A percentile compares a stretch with the other conserved stretches of the same genome.
These are phyloP conservation scores for Uromys caudimaculatus DNA, from an alignment of 2,797 vertebrate species.

Conservation along the genomic window DNA sequence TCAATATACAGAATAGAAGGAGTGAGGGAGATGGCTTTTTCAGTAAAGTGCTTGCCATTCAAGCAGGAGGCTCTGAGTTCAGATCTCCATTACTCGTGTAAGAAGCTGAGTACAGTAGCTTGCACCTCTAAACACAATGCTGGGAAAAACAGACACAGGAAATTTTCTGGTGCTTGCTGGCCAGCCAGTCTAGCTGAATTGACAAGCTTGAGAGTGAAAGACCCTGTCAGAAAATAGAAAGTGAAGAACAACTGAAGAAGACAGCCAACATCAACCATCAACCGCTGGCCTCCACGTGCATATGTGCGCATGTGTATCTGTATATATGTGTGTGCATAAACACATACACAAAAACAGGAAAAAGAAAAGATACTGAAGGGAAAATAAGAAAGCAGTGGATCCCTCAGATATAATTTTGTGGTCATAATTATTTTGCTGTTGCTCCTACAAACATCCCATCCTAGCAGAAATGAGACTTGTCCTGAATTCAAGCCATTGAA, in stretches of 20 bases:
- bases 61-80: not conserved
- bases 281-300: not conserved
- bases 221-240: not conserved
- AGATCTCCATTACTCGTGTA: not conserved
- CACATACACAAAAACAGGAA: not conserved
- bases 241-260: not conserved
- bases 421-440: slow-evolving; percentile 11
- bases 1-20: not conserved
- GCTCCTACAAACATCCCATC: slow-evolving; percentile 11
- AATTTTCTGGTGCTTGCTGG: not conserved
- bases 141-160: not conserved
- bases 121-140: not conserved
- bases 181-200: not conserved
- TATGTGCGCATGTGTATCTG: not conserved
- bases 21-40: not conserved
- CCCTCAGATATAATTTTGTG: not conserved
- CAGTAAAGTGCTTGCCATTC: not conserved
- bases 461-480: not conserved
- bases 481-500: slow-evolving; percentile 46
- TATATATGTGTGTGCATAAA: not conserved
- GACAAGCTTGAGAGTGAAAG: not conserved
- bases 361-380: not conserved
- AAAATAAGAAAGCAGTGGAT: not conserved
- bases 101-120: not conserved
- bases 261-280: not conserved